These are phyloP conservation scores for Australoheros scitulus DNA, from an alignment of 2,113 vertebrate genomes.

Conservation along the genomic window DNA sequence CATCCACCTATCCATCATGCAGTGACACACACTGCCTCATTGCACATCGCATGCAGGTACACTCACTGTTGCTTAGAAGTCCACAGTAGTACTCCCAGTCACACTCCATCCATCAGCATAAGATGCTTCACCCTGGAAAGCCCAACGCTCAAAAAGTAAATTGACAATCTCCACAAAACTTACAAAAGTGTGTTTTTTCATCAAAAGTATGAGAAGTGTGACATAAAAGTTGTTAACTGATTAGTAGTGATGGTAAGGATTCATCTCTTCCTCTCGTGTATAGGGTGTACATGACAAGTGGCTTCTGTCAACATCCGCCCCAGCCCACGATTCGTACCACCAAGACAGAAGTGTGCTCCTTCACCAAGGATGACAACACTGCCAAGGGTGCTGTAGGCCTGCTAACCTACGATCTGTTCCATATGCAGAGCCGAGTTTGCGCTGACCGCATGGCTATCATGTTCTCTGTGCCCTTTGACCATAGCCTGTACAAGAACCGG, in stretches of 20 bases:
- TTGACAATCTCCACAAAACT: conserved; percentile 53
- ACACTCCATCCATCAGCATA: conserved; percentile 75
- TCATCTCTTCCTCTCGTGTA: neutral
- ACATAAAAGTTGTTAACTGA: conserved; percentile 15
- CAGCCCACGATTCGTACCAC: conserved; percentile 66
- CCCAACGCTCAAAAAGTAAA: conserved; percentile 51
- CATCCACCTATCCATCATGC: conserved; percentile 76
- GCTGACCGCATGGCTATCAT: conserved; percentile 69
- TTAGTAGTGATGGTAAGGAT: conserved; percentile 1
- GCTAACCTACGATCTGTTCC: conserved; percentile 78
- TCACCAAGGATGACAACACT: conserved; percentile 75
- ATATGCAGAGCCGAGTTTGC: conserved; percentile 60
- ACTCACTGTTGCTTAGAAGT: conserved; percentile 71
- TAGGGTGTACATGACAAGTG: conserved; percentile 76
- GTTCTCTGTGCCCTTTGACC: conserved; percentile 79
- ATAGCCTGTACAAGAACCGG: conserved; percentile 70
- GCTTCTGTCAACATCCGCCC: conserved; percentile 72
- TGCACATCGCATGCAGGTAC: conserved; percentile 72
- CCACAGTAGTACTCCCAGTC: conserved; percentile 63
- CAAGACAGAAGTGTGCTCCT: conserved; percentile 74
- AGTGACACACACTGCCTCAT: conserved; percentile 71
- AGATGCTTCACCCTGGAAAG: conserved; percentile 46
- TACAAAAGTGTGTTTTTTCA: conserved; percentile 34
- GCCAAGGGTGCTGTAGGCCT: conserved; percentile 71
- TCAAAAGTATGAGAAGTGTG: conserved; percentile 16